A percentile compares a stretch with the other conserved stretches of the same genome.
Conservation (phyloP, 1,140 invertebrate species). For the Trichoplusia ni region DNA sequence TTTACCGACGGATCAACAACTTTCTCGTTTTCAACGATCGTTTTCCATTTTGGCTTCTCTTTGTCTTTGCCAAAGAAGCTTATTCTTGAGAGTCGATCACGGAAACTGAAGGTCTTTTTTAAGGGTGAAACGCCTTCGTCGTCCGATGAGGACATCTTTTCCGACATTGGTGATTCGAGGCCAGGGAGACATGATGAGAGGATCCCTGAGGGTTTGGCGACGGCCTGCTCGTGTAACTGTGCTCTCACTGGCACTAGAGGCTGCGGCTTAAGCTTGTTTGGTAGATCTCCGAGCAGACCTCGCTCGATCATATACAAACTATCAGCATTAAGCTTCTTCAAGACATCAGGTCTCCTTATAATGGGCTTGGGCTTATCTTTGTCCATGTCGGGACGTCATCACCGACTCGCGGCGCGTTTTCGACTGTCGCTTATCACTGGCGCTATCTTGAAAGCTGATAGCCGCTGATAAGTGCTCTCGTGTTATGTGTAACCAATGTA, state of each 20-base stretch:
- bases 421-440: constrained; percentile 62
- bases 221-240: constrained; percentile 49
- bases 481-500: constrained; percentile 23
- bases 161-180: constrained; percentile 48
- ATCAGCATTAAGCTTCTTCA: constrained; percentile 68
- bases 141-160: constrained; percentile 40
- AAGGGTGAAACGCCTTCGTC: constrained; percentile 57
- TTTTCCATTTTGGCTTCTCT: constrained; percentile 62
- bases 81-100: constrained; percentile 64
- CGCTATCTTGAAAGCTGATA: constrained; percentile 59
- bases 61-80: constrained; percentile 67
- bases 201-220: constrained; percentile 55
- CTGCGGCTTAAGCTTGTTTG: constrained; percentile 60
- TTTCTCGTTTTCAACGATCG: constrained; percentile 56
- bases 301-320: constrained; percentile 66
- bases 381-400: constrained; percentile 68
- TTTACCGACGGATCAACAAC: constrained; percentile 18
- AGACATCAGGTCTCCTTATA: constrained; percentile 56
- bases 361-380: constrained; percentile 54
- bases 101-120: constrained; percentile 73
- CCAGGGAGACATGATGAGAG: constrained; percentile 63
- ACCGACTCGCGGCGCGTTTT: constrained; percentile 50
- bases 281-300: constrained; percentile 67
- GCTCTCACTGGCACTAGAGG: constrained; percentile 48
- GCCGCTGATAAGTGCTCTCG: constrained; percentile 37